A percentile compares a stretch with the other conserved stretches of the same genome.
Conservation (phyloP, 2,888 invertebrate genomes). For the Drosophila fulvimacula region DNA sequence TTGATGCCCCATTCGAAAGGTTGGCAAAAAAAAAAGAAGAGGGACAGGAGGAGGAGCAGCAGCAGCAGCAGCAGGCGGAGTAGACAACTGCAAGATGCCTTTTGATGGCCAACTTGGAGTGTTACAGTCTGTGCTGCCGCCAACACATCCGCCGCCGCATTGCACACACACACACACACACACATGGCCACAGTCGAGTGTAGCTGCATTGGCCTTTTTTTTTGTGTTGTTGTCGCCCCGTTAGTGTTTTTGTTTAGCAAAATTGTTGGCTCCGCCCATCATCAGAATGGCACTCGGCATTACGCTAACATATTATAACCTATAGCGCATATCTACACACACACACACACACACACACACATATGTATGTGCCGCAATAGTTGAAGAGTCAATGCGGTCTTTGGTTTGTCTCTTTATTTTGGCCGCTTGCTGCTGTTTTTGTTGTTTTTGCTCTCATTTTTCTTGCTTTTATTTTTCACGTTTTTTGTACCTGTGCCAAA, state of each 20-base stretch:
- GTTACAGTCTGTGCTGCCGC: constrained; percentile 61
- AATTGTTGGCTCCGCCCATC: constrained; percentile 81
- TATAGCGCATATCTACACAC: constrained; percentile 54
- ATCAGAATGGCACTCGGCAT: constrained; percentile 79
- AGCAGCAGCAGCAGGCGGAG: not conserved
- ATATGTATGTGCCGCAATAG: constrained; percentile 63
- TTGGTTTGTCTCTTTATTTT: constrained; percentile 77
- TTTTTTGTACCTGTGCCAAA: constrained; percentile 82
- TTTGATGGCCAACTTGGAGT: constrained; percentile 65
- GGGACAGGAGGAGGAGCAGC: not conserved
- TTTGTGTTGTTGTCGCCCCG: constrained; percentile 62
- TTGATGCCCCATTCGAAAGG: constrained; percentile 49
- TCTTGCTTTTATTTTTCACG: constrained; percentile 39
- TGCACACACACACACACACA: constrained; percentile 29
- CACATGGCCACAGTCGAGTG: constrained; percentile 20
- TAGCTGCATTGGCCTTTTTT: constrained; percentile 51
- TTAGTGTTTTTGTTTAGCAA: constrained; percentile 77
- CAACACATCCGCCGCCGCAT: constrained; percentile 69
- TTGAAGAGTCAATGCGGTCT: constrained; percentile 79
- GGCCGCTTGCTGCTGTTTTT: constrained; percentile 41
- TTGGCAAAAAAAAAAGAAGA: constrained; percentile 32
- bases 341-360: constrained; percentile 31
- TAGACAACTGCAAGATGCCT: constrained; percentile 61
- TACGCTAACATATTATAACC: constrained; percentile 80
- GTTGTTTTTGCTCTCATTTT: constrained; percentile 20